A percentile compares a stretch with the other conserved stretches of the same genome.
Conservation (phyloP, 2,113 vertebrate genomes). For the Tupaia chinensis region DNA sequence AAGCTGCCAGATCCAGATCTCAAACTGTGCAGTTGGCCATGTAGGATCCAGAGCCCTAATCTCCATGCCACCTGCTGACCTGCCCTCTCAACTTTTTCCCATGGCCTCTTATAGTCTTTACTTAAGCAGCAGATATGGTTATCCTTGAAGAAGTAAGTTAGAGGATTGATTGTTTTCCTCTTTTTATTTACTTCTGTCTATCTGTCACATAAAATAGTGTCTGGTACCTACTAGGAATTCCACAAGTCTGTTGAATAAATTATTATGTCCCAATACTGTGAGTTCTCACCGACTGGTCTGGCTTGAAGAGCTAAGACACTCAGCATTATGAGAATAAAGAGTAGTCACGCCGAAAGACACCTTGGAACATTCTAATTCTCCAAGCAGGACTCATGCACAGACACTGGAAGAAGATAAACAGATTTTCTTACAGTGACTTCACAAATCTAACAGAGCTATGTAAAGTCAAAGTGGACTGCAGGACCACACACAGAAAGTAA, state of each 20-base stretch:
- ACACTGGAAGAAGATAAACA: not conserved
- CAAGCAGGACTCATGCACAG: not conserved
- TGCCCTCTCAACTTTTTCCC: not conserved
- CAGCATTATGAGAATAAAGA: not conserved
- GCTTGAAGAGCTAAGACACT: not conserved
- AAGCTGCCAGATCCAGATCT: no score
- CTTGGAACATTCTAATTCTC: not conserved
- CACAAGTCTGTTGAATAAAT: slow-evolving; percentile 1
- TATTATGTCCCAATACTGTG: not conserved
- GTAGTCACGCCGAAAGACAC: not conserved
- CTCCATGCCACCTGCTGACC: no score
- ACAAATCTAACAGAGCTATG: not conserved
- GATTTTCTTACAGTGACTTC: slow-evolving; percentile 11
- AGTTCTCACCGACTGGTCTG: not conserved
- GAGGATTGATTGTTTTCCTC: not conserved
- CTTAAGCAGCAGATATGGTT: not conserved
- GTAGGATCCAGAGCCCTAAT: no score
- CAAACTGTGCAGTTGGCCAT: no score
- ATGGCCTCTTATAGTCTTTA: accelerated
- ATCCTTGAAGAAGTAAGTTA: not conserved
- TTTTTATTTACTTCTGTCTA: slow-evolving; percentile 1
- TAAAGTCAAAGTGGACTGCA: not conserved
- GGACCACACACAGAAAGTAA: accelerated
- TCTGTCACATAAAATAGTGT: not conserved
- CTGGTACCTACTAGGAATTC: not conserved